Percentiles rank a stretch among this genome's conserved stretches.
Evolutionary conservation across 2,113 vertebrate genomes (phyloP).

Genomic region (human): GRCh38 chr5:165661001-165661500

Average conservation of each 20-base stretch:
- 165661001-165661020: neutral
- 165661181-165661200: neutral
- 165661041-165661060: neutral
- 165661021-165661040: neutral
- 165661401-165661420: neutral
- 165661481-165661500: neutral
- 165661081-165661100: neutral
- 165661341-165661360: neutral
- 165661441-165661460: neutral
- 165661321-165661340: neutral
- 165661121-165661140: neutral
- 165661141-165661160: neutral
- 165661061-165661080: neutral
- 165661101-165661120: neutral
- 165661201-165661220: neutral
- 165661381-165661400: neutral
- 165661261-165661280: neutral
- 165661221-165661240: neutral
- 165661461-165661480: neutral
- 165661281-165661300: neutral
- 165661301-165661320: neutral
- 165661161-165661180: neutral
- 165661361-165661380: neutral
- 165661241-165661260: neutral
- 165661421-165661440: neutral